Evolutionary conservation across 1,140 invertebrate species (phyloP), one percentile per base, ranked within the genome.

Genomic region (Hyles euphorbiae): DNA sequence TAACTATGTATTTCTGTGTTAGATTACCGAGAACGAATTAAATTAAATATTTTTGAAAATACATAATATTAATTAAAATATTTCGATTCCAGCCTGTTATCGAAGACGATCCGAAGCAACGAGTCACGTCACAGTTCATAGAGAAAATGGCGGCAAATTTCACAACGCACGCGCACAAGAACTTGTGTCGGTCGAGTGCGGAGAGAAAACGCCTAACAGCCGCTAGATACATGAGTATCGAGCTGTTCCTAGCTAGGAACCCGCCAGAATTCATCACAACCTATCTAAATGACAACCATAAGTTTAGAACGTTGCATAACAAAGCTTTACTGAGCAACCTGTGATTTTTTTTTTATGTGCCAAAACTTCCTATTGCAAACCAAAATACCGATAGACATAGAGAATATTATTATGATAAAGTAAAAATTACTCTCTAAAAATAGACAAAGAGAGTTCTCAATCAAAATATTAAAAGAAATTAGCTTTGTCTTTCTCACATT

Each of bases 251-350:
- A 33, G 65, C 77, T 3, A 68, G 83, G 36, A 80, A 90, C 43
- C 90, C 90, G 6, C 90, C 91, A 0, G 91, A 92, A 43, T 92
- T 91, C 66, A 90, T 93, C 32, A 92, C 91, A 9, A 92, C 83
- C 7, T 92, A 91, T 71, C 73, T 93, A 2, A 91, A 91, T 61
- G 89, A 92, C 55, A 84, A 87, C 56, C 88, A 90, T 62, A 88
- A 90, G 67, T 91, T 91, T 63, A 76, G 88, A 60, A 90, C 89
- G 9, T 56, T 90, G n/a, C 90, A 91, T 65, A 88, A 90, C 62
- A 90, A 89, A 61, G 77, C 76, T 3, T 58, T 89, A 5, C 36
- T 81, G 34, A 89, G 85, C 58, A 88, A 82, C 66, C 70, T 89
- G 54, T 89, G 54, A 56, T 47, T 47, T 8, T 47, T n/a, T n/a